These are phyloP conservation scores for Pseudochromis fuscus DNA, from an alignment of 2,797 vertebrate species.

Conservation along the genomic window DNA sequence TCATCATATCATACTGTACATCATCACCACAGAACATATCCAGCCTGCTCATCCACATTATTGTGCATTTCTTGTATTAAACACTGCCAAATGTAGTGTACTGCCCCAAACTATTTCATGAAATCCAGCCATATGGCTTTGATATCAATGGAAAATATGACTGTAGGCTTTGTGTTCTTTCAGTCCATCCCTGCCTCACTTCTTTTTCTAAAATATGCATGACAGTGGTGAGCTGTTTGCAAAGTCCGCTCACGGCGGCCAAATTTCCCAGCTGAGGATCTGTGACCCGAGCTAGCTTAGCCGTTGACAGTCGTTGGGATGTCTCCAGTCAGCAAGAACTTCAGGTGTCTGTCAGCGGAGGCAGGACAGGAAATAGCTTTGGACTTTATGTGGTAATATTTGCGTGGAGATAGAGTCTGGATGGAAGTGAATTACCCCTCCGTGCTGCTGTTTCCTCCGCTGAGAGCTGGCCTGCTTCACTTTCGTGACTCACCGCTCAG, in stretches of 20 bases:
- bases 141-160: constrained; percentile 88
- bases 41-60: constrained; percentile 48
- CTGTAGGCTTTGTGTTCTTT: constrained; percentile 73
- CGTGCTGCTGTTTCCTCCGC: constrained; percentile 67
- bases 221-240: constrained; percentile 62
- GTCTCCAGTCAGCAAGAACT: constrained; percentile 77
- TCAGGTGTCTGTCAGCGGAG: constrained; percentile 76
- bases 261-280: constrained; percentile 72
- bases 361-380: constrained; percentile 72
- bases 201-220: constrained; percentile 70
- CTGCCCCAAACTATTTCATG: constrained; percentile 76
- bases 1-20: constrained; percentile 45
- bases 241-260: constrained; percentile 50
- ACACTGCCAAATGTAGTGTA: constrained; percentile 68
- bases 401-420: constrained; percentile 71
- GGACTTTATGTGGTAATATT: constrained; percentile 70
- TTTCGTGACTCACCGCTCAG: constrained; percentile 75
- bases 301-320: constrained; percentile 69
- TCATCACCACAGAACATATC: constrained; percentile 53
- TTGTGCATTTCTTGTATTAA: constrained; percentile 58
- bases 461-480: constrained; percentile 63
- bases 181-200: constrained; percentile 67
- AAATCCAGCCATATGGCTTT: constrained; percentile 86
- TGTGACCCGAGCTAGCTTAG: constrained; percentile 65
- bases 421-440: constrained; percentile 61